Conservation (phyloP, 2,888 invertebrate genomes). For the Ligdia adustata region DNA sequence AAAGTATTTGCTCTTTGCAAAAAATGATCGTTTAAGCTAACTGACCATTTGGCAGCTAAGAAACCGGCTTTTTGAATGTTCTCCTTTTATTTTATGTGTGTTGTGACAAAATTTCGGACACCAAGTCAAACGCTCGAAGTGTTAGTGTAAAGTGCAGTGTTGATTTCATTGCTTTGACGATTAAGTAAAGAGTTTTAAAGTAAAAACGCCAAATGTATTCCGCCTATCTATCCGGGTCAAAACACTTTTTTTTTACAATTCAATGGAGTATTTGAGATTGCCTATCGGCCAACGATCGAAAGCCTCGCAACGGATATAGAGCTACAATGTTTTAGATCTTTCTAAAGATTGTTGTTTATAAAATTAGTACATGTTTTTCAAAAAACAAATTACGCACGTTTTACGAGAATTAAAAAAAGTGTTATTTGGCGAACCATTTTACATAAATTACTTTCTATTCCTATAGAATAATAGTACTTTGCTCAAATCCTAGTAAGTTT, state of each 20-base stretch:
- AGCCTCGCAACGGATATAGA: slow-evolving; percentile 54
- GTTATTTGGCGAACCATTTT: too few relatives aligned
- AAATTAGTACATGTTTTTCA: too few relatives aligned
- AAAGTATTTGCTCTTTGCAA: slow-evolving; percentile 16
- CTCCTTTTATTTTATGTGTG: slow-evolving; percentile 47
- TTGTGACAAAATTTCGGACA: slow-evolving; percentile 30
- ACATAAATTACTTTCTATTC: too few relatives aligned
- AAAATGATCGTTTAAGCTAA: slow-evolving; percentile 52
- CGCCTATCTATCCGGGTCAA: slow-evolving; percentile 53
- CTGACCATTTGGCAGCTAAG: slow-evolving; percentile 47
- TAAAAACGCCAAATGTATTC: slow-evolving; percentile 32
- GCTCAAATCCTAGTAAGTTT: too few relatives aligned
- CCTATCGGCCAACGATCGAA: slow-evolving; percentile 59
- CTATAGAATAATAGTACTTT: too few relatives aligned
- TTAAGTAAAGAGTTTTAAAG: slow-evolving; percentile 19
- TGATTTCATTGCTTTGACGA: slow-evolving; percentile 17
- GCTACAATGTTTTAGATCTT: slow-evolving; percentile 36
- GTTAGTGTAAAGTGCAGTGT: slow-evolving; percentile 17
- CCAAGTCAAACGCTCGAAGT: slow-evolving; percentile 27
- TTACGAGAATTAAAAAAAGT: too few relatives aligned
- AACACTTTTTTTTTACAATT: slow-evolving; percentile 51
- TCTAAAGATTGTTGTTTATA: slow-evolving; percentile 1
- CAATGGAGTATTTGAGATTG: slow-evolving; percentile 64
- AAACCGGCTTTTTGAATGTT: slow-evolving; percentile 61
- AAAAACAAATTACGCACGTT: too few relatives aligned